Conservation (phyloP, 30 jellyfish, hydroid and myxozoan genomes). For the Aurelia coerulea region DNA sequence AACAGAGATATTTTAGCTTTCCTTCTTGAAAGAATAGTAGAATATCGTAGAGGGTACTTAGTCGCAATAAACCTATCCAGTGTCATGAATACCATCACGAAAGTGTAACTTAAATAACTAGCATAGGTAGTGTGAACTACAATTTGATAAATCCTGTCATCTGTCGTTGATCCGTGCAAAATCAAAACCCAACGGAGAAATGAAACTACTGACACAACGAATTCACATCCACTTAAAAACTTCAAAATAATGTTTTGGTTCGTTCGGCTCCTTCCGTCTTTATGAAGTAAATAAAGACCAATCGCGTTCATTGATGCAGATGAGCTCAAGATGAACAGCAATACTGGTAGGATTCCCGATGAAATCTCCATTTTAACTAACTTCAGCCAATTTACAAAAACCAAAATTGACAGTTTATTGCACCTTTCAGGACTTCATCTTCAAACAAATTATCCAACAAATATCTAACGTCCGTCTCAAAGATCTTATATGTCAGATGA, state of each 20-base stretch:
- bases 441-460: too few species aligned
- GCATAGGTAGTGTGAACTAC: background rate
- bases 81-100: background rate
- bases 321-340: too few species aligned
- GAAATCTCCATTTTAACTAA: too few species aligned
- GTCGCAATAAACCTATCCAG: background rate
- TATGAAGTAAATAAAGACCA: background rate
- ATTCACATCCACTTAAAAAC: conserved; percentile 1
- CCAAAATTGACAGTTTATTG: too few species aligned
- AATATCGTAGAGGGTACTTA: background rate
- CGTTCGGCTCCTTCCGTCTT: background rate
- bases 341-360: too few species aligned
- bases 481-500: too few species aligned
- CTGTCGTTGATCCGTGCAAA: background rate
- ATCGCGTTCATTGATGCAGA: background rate
- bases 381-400: too few species aligned
- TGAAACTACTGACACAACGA: background rate
- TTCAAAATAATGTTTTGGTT: background rate
- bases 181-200: background rate
- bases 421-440: too few species aligned
- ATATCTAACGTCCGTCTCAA: too few species aligned
- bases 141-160: background rate
- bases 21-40: background rate
- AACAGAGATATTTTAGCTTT: background rate
- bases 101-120: background rate